These are phyloP conservation scores for Huso huso DNA, from an alignment of 2,797 vertebrate species.

Conservation along the genomic window DNA sequence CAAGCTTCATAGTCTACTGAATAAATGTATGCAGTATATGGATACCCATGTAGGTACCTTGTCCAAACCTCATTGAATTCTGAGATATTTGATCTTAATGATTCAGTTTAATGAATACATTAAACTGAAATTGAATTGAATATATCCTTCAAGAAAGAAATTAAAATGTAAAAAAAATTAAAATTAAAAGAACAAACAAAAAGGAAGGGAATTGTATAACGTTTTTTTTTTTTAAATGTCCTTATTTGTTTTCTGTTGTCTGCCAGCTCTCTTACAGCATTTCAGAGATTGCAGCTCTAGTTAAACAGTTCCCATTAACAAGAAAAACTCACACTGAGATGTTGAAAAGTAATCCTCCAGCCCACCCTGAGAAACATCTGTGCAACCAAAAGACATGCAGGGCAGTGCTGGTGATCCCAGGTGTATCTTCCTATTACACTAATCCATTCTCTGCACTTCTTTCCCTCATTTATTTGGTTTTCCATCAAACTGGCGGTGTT, in stretches of 20 bases:
- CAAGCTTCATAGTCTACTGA: too few relatives aligned
- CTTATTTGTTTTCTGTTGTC: background rate
- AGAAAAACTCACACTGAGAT: background rate
- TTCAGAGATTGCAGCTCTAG: background rate
- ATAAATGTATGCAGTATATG: too few relatives aligned
- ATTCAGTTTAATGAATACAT: too few relatives aligned
- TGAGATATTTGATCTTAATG: too few relatives aligned
- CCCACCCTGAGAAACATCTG: constrained; percentile 1
- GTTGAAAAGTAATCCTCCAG: background rate
- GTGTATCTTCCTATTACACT: constrained; percentile 1
- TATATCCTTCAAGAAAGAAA: too few relatives aligned
- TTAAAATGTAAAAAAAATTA: too few relatives aligned
- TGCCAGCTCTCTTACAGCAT: background rate
- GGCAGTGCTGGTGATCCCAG: constrained; percentile 6
- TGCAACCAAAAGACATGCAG: constrained; percentile 8
- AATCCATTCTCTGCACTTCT: background rate
- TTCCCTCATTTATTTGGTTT: background rate
- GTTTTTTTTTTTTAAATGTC: too few relatives aligned
- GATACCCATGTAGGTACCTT: too few relatives aligned
- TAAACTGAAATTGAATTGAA: too few relatives aligned
- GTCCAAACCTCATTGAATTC: too few relatives aligned
- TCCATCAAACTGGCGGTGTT: background rate
- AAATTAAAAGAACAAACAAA: too few relatives aligned
- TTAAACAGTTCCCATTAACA: background rate
- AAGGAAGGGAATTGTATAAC: too few relatives aligned